Evolutionary conservation across 1,140 invertebrate species (phyloP).

Genomic region (Pissodes strobi): DNA sequence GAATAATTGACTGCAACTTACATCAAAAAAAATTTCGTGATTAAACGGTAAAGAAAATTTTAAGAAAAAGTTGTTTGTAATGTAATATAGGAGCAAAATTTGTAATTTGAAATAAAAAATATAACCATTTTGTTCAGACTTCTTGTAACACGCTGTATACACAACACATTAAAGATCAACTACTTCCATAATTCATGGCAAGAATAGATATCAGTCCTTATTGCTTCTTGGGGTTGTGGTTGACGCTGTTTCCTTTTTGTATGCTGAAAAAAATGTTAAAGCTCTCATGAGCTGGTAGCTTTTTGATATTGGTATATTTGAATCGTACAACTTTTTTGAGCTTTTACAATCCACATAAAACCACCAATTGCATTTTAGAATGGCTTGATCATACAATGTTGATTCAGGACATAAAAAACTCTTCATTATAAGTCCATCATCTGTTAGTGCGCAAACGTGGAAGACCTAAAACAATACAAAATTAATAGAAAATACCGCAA

Average conservation of each 20-base stretch:
- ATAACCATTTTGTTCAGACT: too few species aligned
- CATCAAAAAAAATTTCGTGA: too few species aligned
- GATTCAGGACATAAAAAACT: constrained; percentile 88
- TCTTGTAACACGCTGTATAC: too few species aligned
- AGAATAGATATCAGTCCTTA: constrained; percentile 19
- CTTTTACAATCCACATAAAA: constrained; percentile 87
- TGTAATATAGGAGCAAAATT: too few species aligned
- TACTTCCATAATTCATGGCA: too few species aligned
- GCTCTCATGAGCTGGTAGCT: constrained; percentile 91
- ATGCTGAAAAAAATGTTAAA: constrained; percentile 81
- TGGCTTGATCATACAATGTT: constrained; percentile 85
- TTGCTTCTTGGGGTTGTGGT: constrained; percentile 20
- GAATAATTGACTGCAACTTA: too few species aligned
- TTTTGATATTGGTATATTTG: constrained; percentile 87
- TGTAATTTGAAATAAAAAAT: too few species aligned
- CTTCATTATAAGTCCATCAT: constrained; percentile 85
- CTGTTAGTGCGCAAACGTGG: constrained; percentile 86
- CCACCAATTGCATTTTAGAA: constrained; percentile 91
- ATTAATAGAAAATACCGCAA: too few species aligned
- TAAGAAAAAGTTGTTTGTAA: too few species aligned
- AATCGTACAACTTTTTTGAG: constrained; percentile 78
- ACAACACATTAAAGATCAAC: too few species aligned
- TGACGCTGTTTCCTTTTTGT: constrained; percentile 65
- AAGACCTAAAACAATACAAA: constrained; percentile 70
- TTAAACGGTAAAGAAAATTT: too few species aligned